Base-by-base conservation (phyloP, 2,797 vertebrate genomes). In the Oreortyx pictus region DNA sequence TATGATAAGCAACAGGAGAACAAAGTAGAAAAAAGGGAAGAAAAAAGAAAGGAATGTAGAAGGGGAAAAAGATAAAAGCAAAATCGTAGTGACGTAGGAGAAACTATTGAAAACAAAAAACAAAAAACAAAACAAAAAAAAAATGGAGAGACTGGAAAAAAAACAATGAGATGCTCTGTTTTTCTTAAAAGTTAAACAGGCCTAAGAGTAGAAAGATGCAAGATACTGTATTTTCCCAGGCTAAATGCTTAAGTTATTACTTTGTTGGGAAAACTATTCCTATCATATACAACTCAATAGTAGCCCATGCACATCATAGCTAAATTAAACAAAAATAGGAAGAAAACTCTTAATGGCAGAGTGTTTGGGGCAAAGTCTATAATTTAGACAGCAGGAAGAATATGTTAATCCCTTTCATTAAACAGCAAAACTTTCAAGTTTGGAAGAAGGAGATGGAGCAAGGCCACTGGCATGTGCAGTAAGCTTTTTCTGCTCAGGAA, bases 21-120 rank as follows among this genome's bases (percentile, higher is more conserved):
- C 31, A 57, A 80, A 88, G 65, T 5, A 87, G 82, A 31, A 91
- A 31, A 91, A 97, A 90, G 61, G 62, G 37, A 89, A 91, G 43
- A 62, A 95, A 96, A 88, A 74, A 66, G 20, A 20, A 1, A 8
- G 22, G 15, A 57, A 43, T 2, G 13, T 46, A 8, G 8, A 3
- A 2, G 7, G 14, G 20, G 15, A 65, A 31, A 50, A 49, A 54
- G 31, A 61, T 22, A 77, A 75, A 88, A 78, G 22, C 2, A 71
- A 87, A 95, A 50, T 0, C 33, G 41, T 11, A 57, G 14, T 62
- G 65, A 70, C 25, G 57, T 6, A 62, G 39, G 27, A 85, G 5
- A 75, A 7, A 4, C 10, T 78, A 44, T 43, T 23, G 24, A 83
- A 61, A 46, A 25, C 4, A 33, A 85, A 70, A 39, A 39, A 46